Evolutionary conservation across 92 coral and sea anemone species (phyloP), one percentile per base, ranked within the genome.

Genomic region (Phymanthus crucifer): DNA sequence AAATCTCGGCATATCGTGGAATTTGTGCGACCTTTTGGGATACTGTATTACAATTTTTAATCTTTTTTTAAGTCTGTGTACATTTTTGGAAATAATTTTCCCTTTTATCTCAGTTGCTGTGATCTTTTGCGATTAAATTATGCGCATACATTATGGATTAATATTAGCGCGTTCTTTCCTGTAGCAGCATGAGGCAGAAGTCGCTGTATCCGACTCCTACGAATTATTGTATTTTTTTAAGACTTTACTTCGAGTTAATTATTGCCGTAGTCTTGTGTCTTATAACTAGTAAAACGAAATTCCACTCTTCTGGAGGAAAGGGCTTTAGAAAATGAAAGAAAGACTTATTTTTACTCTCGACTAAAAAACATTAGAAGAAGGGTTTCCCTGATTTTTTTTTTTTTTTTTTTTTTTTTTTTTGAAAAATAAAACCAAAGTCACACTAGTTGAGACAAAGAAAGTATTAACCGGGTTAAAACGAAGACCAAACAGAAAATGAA

Each of bases 81-180:
- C 66, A 37, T 74, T 52, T 75, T 75, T 3, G 19, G 36, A 48
- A 16, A 54, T 40, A 46, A 50, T 23, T 69, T 29, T 5, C 23
- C 52, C 18, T 75, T 75, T 57, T 54, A 75, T n/a, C 79, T 75
- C 69, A n/a, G n/a, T 38, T 36, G 26, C 58, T 34, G 43, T 34
- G 71, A 21, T 70, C 40, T 36, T 17, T 3, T 23, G 48, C 18
- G 46, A 23, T 71, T 57, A 45, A 36, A 40, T 6, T 71, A 71
- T 71, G 75, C 57, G 18, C 75, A 71, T 71, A 40, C 40, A 38
- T 71, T 71, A 38, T 24, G 13, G n/a, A 36, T 38, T 69, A 17
- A 13, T 69, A 4, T 69, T 9, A 38, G 65, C 23, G 13, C 7
- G 78, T 45, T 45, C 24, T 33, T 74, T 74, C 78, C 61, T 74